A percentile compares a stretch with the other conserved stretches of the same genome.
These are phyloP conservation scores for Brachionichthys hirsutus DNA, from an alignment of 2,113 vertebrate genomes.

Conservation along the genomic window DNA sequence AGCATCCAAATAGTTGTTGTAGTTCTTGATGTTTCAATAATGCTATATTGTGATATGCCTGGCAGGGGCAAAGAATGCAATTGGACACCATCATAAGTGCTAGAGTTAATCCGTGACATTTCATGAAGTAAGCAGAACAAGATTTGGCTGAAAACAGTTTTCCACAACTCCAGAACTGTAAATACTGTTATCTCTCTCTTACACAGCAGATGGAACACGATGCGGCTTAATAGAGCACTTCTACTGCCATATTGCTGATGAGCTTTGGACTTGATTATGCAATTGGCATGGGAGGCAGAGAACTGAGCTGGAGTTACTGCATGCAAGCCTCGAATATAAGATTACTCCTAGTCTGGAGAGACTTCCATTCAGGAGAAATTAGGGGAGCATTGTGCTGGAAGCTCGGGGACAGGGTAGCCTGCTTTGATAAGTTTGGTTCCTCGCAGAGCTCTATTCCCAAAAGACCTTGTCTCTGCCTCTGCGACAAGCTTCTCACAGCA, in stretches of 20 bases:
- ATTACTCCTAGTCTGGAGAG: conserved; percentile 52
- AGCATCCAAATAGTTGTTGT: too few relatives aligned
- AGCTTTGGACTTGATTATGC: conserved; percentile 71
- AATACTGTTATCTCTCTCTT: conserved; percentile 75
- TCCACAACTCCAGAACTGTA: conserved; percentile 64
- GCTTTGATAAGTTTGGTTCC: conserved; percentile 51
- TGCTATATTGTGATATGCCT: conserved; percentile 46
- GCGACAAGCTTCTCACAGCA: conserved; percentile 39
- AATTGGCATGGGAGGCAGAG: conserved; percentile 62
- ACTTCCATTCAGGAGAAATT: conserved; percentile 57
- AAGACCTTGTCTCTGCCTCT: conserved; percentile 32
- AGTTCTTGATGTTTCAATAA: conserved; percentile 29
- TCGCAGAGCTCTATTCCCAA: conserved; percentile 41
- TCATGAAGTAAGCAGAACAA: conserved; percentile 56
- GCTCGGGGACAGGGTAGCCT: conserved; percentile 22
- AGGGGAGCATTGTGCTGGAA: conserved; percentile 45
- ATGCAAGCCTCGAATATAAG: conserved; percentile 48
- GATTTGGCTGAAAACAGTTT: conserved; percentile 57
- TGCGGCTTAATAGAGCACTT: conserved; percentile 72
- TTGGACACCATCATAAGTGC: conserved; percentile 34
- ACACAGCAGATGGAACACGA: conserved; percentile 73
- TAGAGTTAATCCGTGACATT: conserved; percentile 66
- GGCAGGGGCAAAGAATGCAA: conserved; percentile 40
- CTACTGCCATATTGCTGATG: conserved; percentile 72
- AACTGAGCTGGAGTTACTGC: conserved; percentile 47